Base-by-base conservation (phyloP, 2,888 invertebrate genomes). In the Baccha elongata region DNA sequence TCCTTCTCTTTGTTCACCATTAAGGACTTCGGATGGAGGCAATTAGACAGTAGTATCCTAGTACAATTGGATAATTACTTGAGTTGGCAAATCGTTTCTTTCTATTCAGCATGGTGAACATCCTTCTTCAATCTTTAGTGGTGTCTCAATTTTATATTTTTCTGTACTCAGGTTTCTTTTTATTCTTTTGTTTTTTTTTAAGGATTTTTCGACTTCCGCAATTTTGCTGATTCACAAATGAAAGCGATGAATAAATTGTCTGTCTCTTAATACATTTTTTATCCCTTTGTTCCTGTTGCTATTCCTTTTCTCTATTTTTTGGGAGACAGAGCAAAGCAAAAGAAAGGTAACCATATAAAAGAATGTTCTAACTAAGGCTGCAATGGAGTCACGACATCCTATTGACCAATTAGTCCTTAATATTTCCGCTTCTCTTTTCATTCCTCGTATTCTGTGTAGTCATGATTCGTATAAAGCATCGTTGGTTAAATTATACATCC, bases 51-150 rank as follows among this genome's bases (percentile, higher is more conserved):
- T 42, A 81, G 80, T 81, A 81, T 71, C 75, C 75, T 81, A 65
- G 64, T 75, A 75, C 69, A 81, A 81, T 81, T 71, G 80, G 80
- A 75, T 81, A 81, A 81, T 81, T 75, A 81, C 80, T 75, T 75
- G 75, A 81, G 75, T 75, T 75, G 48, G 75, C 69, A 75, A 81
- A 75, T 81, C 74, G 80, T 65, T 65, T 58, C 53, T 52, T 69
- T 80, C 75, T 60, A 75, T 69, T 58, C 55, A 55, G 46, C 11
- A 65, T 64, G 40, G 62, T 44, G 53, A n/a, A 64, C 69, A 74
- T 80, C 80, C 74, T 74, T 80, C 64, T 55, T 69, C 53, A 50
- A 55, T 69, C 68, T 68, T 48, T 11, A 32, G 35, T 19, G 29
- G 23, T 80, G 55, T 44, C 53, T 62, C 26, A 19, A 35, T 48